phyloP scores from a whole-genome alignment of 2,113 vertebrate species.

The Epinephelus cyanopodus region DNA sequence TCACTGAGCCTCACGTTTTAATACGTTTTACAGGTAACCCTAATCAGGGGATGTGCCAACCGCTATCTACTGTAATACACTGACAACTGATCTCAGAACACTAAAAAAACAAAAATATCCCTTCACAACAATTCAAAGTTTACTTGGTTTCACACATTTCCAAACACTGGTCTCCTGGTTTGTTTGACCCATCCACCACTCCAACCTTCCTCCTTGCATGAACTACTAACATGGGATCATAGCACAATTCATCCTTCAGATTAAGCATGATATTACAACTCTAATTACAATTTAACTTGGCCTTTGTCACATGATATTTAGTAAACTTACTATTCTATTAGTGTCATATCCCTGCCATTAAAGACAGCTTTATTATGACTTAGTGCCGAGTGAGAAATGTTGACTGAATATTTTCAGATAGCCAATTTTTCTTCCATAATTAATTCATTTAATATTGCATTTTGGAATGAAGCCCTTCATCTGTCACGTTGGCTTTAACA shows the following conservation, averaged over 20 bases:
- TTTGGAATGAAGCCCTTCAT: conserved; percentile 46
- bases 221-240: background rate
- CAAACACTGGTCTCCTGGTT: no score
- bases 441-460: conserved; percentile 54
- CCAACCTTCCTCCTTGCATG: no score
- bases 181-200: no score
- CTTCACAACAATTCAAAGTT: no score
- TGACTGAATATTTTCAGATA: conserved; percentile 22
- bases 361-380: background rate
- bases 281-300: background rate
- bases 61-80: no score
- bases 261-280: background rate
- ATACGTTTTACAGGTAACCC: no score
- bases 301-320: background rate
- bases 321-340: background rate
- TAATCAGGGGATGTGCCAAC: no score
- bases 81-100: no score
- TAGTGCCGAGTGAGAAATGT: conserved; percentile 17
- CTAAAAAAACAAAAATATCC: no score
- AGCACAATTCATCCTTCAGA: background rate
- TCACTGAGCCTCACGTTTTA: no score
- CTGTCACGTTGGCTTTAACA: conserved; percentile 41
- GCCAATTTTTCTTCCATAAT: conserved; percentile 22
- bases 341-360: background rate
- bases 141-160: no score